Conservation (phyloP, 2,113 vertebrate genomes). For the Melanerpes aurifrons region DNA sequence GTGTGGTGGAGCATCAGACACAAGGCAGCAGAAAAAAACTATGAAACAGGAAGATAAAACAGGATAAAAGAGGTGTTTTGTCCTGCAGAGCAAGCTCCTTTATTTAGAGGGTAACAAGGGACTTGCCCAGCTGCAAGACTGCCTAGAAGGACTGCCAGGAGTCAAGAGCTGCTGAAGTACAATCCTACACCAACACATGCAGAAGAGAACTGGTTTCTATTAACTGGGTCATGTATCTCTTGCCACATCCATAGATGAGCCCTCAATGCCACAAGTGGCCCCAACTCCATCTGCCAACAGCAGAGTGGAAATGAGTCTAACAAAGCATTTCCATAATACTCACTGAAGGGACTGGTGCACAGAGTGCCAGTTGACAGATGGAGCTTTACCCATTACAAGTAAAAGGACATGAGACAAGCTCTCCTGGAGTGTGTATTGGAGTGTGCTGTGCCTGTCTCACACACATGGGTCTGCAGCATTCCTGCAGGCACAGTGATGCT, state of each 20-base stretch:
- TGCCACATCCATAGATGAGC: neutral
- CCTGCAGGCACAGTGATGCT: neutral
- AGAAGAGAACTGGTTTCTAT: neutral
- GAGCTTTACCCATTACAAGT: neutral
- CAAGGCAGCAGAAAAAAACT: neutral
- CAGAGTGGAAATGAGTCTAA: neutral
- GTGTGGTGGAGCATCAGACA: accelerated
- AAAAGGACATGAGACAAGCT: neutral
- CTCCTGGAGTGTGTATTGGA: neutral
- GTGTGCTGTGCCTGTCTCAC: neutral
- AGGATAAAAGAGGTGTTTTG: neutral
- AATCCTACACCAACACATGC: neutral
- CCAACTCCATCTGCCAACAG: neutral
- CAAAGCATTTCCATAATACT: neutral
- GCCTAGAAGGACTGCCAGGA: neutral
- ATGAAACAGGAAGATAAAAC: neutral
- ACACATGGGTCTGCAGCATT: neutral
- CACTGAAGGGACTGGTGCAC: neutral
- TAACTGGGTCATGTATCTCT: neutral
- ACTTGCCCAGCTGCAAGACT: accelerated
- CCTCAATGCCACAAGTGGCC: accelerated
- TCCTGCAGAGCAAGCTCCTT: neutral
- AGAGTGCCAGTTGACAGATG: neutral
- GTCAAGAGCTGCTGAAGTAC: neutral
- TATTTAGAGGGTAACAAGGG: neutral